These are phyloP conservation scores for Ditylenchus dipsaci DNA, from an alignment of 1,140 invertebrate species.

Conservation along the genomic window DNA sequence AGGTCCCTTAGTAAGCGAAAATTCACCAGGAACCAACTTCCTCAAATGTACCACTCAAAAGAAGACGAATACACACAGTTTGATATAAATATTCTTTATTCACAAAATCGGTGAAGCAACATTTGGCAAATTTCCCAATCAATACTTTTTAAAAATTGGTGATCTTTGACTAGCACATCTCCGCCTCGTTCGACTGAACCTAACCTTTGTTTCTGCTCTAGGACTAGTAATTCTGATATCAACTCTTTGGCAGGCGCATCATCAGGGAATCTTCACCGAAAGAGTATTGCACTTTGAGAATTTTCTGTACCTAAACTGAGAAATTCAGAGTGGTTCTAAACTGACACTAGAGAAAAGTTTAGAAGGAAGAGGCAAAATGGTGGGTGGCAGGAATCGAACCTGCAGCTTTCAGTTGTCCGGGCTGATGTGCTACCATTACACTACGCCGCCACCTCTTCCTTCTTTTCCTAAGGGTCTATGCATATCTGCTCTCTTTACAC, in stretches of 20 bases:
- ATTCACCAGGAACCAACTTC: no score
- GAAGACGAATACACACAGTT: no score
- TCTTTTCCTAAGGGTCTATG: no score
- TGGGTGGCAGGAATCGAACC: no score
- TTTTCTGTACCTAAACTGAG: not conserved
- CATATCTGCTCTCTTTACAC: no score
- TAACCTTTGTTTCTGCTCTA: not conserved
- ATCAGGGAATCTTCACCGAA: constrained; percentile 17
- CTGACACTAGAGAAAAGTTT: not conserved
- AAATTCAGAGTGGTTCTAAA: not conserved
- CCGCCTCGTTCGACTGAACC: not conserved
- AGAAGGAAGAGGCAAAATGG: not conserved
- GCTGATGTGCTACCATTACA: no score
- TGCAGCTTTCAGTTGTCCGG: no score
- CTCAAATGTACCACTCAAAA: no score
- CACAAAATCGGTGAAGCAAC: constrained; percentile 16
- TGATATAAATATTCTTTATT: no score
- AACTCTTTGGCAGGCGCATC: constrained; percentile 9
- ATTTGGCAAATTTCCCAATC: constrained; percentile 14
- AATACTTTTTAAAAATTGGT: constrained; percentile 15
- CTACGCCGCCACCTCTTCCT: no score
- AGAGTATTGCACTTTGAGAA: not conserved
- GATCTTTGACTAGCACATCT: constrained; percentile 6
- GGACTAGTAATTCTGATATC: constrained; percentile 14
- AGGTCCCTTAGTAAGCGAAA: no score